Evolutionary conservation across 2,888 invertebrate genomes (phyloP), one percentile per base, ranked within the genome.

Genomic region (Parasteatoda lunata): DNA sequence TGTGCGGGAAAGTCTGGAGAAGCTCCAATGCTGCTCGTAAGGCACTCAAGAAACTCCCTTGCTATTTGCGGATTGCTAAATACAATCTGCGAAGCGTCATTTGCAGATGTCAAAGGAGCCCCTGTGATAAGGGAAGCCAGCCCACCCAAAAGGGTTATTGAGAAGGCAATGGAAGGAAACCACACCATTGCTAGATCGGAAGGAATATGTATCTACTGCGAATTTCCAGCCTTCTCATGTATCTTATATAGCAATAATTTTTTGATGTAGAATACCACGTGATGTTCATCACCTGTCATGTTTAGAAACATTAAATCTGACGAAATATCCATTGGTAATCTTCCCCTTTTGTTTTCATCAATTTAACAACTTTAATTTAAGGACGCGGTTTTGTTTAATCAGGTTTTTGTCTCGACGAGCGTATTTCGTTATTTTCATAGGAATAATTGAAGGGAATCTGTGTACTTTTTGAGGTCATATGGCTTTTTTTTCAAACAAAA

Each of bases 121-220:
- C 75, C 68, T n/a, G 79, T 65, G 8, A 5, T 48, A 8, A 8
- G 47, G 30, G 80, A 30, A 15, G 49, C 13, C 6, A 66, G 64
- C 5, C 5, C 9, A 13, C 54, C 49, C 15, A 75, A 54, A 49
- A 82, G 15, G 45, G 49, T 15, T 7, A 47, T 49, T 11, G 69
- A 30, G 30, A 75, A 15, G 49, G 59, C 49, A 47, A 75, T 13
- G 69, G 47, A 69, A n/a, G 69, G 54, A 8, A 69, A 15, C 81
- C 81, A 82, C 68, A 76, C 59, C 81, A 82, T 82, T 75, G 54
- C 59, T 59, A 13, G n/a, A 54, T 81, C 48, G 49, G 81, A 75
- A 49, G 59, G 59, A 15, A 45, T 51, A 15, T 51, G 49, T 66
- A 77, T 11, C n/a, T n/a, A n/a, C n/a, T 77, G 69, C 69, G 77